Evolutionary conservation across 2,113 vertebrate species (phyloP).

Genomic region (Gobiocypris rarus): DNA sequence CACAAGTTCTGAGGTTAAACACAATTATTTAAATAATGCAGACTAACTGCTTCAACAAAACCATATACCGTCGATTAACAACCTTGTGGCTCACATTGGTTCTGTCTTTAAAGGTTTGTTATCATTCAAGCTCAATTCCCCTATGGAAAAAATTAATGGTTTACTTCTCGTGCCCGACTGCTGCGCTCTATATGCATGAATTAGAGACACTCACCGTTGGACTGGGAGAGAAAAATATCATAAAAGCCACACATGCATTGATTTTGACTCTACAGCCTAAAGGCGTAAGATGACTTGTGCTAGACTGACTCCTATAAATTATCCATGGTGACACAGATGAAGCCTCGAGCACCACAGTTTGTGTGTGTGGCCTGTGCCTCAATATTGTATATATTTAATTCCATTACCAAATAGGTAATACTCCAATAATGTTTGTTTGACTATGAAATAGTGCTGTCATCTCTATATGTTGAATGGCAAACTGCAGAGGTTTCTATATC

Average conservation of each 20-base stretch:
- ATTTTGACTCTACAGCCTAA: slow-evolving; percentile 49
- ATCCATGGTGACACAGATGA: slow-evolving; percentile 65
- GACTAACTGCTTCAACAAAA: not conserved
- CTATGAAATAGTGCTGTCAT: too few species aligned
- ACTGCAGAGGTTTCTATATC: slow-evolving; percentile 1
- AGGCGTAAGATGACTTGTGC: slow-evolving; percentile 30
- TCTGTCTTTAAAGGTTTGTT: not conserved
- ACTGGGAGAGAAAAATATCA: slow-evolving; percentile 38
- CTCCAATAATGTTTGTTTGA: too few species aligned
- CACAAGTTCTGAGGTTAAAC: not conserved
- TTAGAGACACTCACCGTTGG: not conserved
- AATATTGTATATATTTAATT: not conserved
- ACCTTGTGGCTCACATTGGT: not conserved
- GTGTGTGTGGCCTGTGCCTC: too few species aligned
- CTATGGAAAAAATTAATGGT: not conserved
- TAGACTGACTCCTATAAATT: slow-evolving; percentile 64
- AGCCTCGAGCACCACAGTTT: not conserved
- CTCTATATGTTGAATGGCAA: not conserved
- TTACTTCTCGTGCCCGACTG: not conserved
- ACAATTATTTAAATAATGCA: not conserved
- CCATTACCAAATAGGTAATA: not conserved
- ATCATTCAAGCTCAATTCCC: not conserved
- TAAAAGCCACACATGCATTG: slow-evolving; percentile 58
- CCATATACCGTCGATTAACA: not conserved
- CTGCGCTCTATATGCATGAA: not conserved